Percentiles rank a stretch among this genome's conserved stretches.
Evolutionary conservation across 2,113 vertebrate genomes (phyloP).

Genomic region (mouse (Mus musculus)): GRCm39 chr13:118843501-118844000

Average conservation of each 20-base stretch:
- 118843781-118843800: not conserved
- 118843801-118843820: not conserved
- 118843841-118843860: not conserved
- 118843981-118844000: not conserved
- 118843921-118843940: not conserved
- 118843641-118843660: not conserved
- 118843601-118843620: not conserved
- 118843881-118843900: not conserved
- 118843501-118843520: conserved; percentile 24
- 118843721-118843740: not conserved
- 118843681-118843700: not conserved
- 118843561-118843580: not conserved
- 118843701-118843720: not conserved
- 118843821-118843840: not conserved
- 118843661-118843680: not conserved
- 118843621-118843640: not conserved
- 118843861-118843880: not conserved
- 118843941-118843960: not conserved
- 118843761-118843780: not conserved
- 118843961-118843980: not conserved
- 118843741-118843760: not conserved
- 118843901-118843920: not conserved
- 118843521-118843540: not conserved
- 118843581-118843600: not conserved
- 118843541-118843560: not conserved